These are phyloP conservation scores for Brachyhypopomus occidentalis DNA, from an alignment of 2,113 vertebrate genomes.

Conservation along the genomic window DNA sequence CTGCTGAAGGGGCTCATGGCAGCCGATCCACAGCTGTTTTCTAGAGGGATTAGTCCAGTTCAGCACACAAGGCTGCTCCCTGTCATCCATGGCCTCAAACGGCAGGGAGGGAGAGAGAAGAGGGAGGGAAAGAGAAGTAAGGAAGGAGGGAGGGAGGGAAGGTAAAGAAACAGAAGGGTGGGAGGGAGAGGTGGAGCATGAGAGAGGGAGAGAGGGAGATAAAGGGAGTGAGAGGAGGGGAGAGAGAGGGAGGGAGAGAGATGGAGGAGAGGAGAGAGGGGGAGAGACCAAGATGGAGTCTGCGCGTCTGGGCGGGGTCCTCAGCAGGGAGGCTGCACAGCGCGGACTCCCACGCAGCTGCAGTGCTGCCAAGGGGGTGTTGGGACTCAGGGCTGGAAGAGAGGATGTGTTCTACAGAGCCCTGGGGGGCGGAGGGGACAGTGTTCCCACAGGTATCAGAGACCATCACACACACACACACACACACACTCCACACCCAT, in stretches of 20 bases:
- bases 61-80: slow-evolving; percentile 51
- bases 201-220: background rate
- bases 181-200: background rate
- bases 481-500: background rate
- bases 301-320: background rate
- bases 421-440: background rate
- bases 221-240: background rate
- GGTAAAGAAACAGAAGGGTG: slow-evolving; percentile 4
- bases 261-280: background rate
- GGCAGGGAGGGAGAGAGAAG: background rate
- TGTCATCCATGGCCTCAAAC: slow-evolving; percentile 19
- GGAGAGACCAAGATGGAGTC: background rate
- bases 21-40: slow-evolving; percentile 59
- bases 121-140: background rate
- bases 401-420: slow-evolving; percentile 13
- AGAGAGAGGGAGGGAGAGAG: slow-evolving; percentile 17
- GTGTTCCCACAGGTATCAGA: slow-evolving; percentile 24
- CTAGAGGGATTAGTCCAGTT: slow-evolving; percentile 58
- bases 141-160: background rate
- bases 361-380: too few relatives aligned
- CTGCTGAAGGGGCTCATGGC: slow-evolving; percentile 37
- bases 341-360: background rate
- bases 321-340: background rate
- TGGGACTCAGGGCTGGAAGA: background rate
- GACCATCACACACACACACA: background rate